phyloP scores from a whole-genome alignment of 2,888 invertebrate genomes.

The Callimorpha dominula region DNA sequence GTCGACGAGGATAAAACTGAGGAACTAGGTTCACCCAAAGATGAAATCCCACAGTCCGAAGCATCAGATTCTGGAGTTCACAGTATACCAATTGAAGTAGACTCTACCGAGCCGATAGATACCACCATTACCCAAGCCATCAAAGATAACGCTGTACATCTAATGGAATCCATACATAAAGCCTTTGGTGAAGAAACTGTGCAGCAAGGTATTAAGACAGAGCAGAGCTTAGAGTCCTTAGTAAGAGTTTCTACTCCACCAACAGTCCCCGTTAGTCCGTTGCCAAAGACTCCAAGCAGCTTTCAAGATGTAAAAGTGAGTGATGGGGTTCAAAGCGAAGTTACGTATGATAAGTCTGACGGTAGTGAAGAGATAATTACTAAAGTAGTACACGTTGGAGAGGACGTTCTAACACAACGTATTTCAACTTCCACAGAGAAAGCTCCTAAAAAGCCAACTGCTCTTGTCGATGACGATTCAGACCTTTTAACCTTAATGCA shows the following conservation, averaged over 20 bases:
- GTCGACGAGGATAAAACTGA: constrained; percentile 31
- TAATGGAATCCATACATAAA: constrained; percentile 76
- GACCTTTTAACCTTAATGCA: constrained; percentile 76
- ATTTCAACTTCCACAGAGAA: constrained; percentile 85
- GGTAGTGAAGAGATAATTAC: constrained; percentile 81
- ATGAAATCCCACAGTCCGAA: constrained; percentile 63
- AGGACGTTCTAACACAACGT: constrained; percentile 82
- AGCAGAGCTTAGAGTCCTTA: constrained; percentile 67
- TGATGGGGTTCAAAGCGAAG: constrained; percentile 78
- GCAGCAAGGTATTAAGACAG: constrained; percentile 81
- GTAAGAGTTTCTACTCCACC: constrained; percentile 88
- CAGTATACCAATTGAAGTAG: constrained; percentile 64
- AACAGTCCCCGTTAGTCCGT: constrained; percentile 90
- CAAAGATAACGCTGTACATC: constrained; percentile 62
- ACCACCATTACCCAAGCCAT: constrained; percentile 43
- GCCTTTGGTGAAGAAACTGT: constrained; percentile 74
- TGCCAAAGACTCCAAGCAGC: constrained; percentile 75
- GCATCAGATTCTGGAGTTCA: constrained; percentile 69
- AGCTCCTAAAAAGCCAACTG: constrained; percentile 69
- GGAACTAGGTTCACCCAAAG: constrained; percentile 56
- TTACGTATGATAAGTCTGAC: constrained; percentile 76
- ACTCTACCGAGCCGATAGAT: constrained; percentile 37
- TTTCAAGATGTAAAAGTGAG: constrained; percentile 76
- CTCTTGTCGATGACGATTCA: constrained; percentile 62
- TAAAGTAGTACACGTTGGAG: constrained; percentile 84